Percentiles rank a stretch among this genome's conserved stretches.
These are phyloP conservation scores for Reinhardtius hippoglossoides DNA, from an alignment of 2,113 vertebrate genomes.

Conservation along the genomic window DNA sequence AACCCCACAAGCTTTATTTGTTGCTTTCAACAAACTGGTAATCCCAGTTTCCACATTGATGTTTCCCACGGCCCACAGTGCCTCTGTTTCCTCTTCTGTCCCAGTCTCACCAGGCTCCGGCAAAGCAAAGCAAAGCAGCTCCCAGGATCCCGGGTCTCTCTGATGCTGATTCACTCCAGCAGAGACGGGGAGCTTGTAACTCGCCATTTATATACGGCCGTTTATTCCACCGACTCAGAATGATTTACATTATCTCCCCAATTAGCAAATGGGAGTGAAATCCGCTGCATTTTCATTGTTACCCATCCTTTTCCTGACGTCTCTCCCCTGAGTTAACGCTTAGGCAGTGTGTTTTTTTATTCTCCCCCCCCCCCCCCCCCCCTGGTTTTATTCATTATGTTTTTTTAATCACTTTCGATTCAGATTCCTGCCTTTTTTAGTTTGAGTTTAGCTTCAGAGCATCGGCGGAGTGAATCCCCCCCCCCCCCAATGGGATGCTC, in stretches of 20 bases:
- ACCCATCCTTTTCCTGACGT: slow-evolving; percentile 43
- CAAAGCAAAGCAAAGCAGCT: slow-evolving; percentile 24
- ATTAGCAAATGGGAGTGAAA: slow-evolving; percentile 82
- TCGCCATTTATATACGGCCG: slow-evolving; percentile 2
- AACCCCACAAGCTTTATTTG: not conserved
- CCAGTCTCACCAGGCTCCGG: slow-evolving; percentile 24
- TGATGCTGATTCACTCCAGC: slow-evolving; percentile 75
- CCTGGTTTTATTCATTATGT: slow-evolving; percentile 38
- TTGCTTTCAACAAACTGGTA: not conserved
- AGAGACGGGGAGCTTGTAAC: slow-evolving; percentile 40
- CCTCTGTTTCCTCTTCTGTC: slow-evolving; percentile 13
- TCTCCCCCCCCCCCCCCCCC: too few relatives aligned
- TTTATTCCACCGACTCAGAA: slow-evolving; percentile 68
- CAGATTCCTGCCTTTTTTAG: slow-evolving; percentile 54
- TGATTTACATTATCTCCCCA: slow-evolving; percentile 82
- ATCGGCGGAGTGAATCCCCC: slow-evolving; percentile 56
- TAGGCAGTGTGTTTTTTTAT: slow-evolving; percentile 17
- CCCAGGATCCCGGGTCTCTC: slow-evolving; percentile 32
- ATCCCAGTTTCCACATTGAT: not conserved
- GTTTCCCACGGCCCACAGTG: not conserved
- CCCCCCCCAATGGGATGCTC: slow-evolving; percentile 49
- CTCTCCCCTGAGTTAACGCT: slow-evolving; percentile 43
- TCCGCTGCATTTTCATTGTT: slow-evolving; percentile 57
- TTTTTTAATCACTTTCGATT: slow-evolving; percentile 69
- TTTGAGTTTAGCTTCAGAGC: slow-evolving; percentile 38